Conservation (phyloP, 2,797 vertebrate species). For the Tolypeutes matacus region DNA sequence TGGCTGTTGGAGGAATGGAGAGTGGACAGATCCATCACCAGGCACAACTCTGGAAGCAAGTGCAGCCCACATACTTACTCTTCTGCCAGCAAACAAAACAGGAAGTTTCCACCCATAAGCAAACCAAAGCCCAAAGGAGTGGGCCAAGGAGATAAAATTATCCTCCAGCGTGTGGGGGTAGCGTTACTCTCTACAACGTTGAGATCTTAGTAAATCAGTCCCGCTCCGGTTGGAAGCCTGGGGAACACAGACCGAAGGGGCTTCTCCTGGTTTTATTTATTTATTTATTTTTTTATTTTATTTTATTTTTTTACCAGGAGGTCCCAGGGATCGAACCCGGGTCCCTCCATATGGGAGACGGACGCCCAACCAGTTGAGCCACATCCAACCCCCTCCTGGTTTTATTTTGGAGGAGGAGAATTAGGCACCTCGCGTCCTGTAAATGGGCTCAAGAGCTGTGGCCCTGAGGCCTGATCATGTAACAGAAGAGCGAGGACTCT, state of each 20-base stretch:
- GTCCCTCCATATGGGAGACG: no score
- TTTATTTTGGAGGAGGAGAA: background rate
- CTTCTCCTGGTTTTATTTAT: background rate
- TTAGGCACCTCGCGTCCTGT: background rate
- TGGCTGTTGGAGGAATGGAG: background rate
- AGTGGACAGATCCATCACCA: rapidly evolving
- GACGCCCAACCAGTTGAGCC: no score
- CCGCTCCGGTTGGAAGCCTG: background rate
- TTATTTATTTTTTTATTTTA: no score
- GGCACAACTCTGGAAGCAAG: background rate
- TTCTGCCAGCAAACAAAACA: background rate
- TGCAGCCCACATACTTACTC: background rate
- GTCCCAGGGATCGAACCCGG: no score
- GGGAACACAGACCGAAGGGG: background rate
- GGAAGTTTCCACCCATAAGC: background rate
- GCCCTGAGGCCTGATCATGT: no score
- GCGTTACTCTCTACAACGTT: background rate
- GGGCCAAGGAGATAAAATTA: background rate
- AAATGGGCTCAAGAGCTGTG: background rate
- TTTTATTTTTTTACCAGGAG: no score
- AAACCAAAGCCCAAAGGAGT: background rate
- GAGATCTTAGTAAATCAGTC: background rate
- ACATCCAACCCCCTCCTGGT: no score
- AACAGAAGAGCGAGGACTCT: background rate
- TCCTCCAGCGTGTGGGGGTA: rapidly evolving